Evolutionary conservation across 2,888 invertebrate genomes (phyloP).

Genomic region (Galeopsomyia nigrocyanea): DNA sequence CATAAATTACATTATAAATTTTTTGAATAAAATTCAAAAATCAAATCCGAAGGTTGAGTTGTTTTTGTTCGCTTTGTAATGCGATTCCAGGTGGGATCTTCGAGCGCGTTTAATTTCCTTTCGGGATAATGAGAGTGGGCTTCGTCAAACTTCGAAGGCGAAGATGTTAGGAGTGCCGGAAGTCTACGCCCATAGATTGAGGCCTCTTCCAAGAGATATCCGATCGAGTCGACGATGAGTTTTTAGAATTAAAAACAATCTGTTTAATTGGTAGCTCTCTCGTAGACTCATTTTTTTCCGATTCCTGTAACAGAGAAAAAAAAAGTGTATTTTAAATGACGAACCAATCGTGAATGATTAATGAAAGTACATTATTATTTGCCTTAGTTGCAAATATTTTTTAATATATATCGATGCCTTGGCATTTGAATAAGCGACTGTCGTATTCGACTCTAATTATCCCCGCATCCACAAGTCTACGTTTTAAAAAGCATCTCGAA

Average conservation of each 20-base stretch:
- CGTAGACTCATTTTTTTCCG: neutral
- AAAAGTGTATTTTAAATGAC: conserved; percentile 9
- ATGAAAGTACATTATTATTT: conserved; percentile 6
- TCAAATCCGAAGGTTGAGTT: no score
- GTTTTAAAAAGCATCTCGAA: neutral
- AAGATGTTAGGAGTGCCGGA: conserved; percentile 63
- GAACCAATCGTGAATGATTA: conserved; percentile 17
- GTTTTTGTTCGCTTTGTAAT: neutral
- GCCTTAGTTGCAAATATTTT: conserved; percentile 5
- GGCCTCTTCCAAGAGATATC: conserved; percentile 52
- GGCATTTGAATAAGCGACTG: no score
- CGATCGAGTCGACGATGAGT: conserved; percentile 49
- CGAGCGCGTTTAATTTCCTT: conserved; percentile 66
- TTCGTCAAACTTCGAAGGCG: conserved; percentile 54
- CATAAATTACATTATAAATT: no score
- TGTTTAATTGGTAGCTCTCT: conserved; percentile 32
- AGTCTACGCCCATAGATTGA: conserved; percentile 56
- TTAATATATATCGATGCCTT: neutral
- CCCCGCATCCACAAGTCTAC: no score
- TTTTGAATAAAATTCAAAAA: no score
- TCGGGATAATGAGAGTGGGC: conserved; percentile 63
- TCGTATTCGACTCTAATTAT: no score
- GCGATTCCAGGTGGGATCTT: neutral
- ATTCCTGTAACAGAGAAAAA: conserved; percentile 21
- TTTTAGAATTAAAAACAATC: conserved; percentile 58